phyloP scores from a whole-genome alignment of 2,113 vertebrate species.

The Cynopterus brachyotis region DNA sequence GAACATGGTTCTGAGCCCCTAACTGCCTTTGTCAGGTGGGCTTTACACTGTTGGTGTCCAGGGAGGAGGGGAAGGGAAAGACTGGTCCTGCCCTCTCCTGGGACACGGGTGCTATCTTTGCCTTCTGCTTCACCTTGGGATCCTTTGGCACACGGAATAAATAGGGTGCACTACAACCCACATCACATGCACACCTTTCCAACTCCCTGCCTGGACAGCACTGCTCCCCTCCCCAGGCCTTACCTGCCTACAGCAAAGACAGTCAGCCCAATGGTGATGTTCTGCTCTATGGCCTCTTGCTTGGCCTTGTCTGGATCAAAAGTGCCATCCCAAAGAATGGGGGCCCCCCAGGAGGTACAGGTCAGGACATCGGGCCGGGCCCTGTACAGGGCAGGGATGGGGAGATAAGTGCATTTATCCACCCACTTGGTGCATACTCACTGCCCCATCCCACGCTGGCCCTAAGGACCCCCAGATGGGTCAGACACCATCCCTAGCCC shows the following conservation, averaged over 20 bases:
- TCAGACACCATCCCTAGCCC: not conserved
- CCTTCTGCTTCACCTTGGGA: not conserved
- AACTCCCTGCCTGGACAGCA: not conserved
- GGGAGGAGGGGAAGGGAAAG: not conserved
- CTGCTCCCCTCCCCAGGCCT: conserved; percentile 9
- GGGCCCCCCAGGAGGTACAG: conserved; percentile 86
- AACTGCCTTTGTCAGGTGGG: not conserved
- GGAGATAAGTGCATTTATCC: not conserved
- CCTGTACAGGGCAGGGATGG: conserved; percentile 41
- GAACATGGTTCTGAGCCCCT: not conserved
- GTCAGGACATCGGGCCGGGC: conserved; percentile 82
- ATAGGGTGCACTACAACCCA: not conserved
- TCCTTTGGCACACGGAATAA: not conserved
- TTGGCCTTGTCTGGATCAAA: conserved; percentile 80
- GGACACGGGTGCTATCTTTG: not conserved
- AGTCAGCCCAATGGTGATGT: conserved; percentile 84
- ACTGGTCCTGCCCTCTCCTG: not conserved
- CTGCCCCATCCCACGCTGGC: not conserved
- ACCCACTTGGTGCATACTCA: not conserved
- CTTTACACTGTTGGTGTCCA: not conserved
- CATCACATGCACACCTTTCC: not conserved
- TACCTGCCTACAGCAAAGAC: conserved; percentile 89
- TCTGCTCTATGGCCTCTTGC: conserved; percentile 61
- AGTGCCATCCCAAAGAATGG: conserved; percentile 87
- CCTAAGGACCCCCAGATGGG: not conserved